Percentiles rank a stretch among this genome's conserved stretches.
phyloP scores from a whole-genome alignment of 2,888 invertebrate species.

The Melinaea marsaeus region DNA sequence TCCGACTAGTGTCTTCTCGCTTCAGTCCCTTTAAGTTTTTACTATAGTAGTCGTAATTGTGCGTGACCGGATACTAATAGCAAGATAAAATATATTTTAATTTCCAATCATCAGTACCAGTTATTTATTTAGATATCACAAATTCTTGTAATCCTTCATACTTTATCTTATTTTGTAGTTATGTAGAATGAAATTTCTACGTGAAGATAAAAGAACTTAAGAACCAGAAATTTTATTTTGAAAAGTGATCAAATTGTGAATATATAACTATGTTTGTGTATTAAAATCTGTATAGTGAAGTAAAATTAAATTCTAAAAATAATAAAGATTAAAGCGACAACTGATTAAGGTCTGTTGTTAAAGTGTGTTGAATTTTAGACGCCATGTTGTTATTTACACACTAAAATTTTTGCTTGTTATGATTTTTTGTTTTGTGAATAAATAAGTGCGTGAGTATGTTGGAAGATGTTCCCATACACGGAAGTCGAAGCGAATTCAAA shows the following conservation, averaged over 20 bases:
- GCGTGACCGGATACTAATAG: background rate
- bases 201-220: background rate
- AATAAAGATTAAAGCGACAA: background rate
- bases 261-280: background rate
- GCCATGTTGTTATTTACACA: conserved; percentile 76
- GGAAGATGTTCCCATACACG: conserved; percentile 76
- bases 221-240: background rate
- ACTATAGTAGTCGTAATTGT: conserved; percentile 4
- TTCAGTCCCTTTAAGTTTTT: conserved; percentile 4
- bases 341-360: conserved; percentile 17
- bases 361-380: conserved; percentile 44
- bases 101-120: background rate
- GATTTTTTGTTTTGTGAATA: conserved; percentile 62
- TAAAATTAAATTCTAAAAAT: conserved; percentile 11
- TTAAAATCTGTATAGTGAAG: background rate
- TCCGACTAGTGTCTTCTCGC: background rate
- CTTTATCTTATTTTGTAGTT: background rate
- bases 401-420: conserved; percentile 60
- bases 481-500: conserved; percentile 64
- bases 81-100: conserved; percentile 3
- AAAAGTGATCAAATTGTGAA: background rate
- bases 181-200: conserved; percentile 1
- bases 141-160: background rate
- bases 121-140: background rate
- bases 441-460: conserved; percentile 70